Percentiles rank a stretch among this genome's conserved stretches.
phyloP scores from a whole-genome alignment of 30 jellyfish, hydroid and myxozoan species.

The Aurelia sp. region DNA sequence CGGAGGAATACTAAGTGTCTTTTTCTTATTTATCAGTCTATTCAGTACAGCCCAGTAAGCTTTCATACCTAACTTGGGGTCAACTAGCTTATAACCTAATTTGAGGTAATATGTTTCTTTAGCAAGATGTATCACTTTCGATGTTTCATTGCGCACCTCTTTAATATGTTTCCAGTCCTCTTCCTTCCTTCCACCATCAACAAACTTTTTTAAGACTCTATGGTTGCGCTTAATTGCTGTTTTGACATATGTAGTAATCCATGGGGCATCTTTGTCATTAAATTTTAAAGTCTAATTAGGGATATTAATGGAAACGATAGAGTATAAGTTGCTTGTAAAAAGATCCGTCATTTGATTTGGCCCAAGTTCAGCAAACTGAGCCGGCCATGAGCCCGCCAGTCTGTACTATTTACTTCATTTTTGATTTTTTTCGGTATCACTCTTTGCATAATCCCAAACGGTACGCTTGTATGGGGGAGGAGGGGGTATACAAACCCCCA shows the following conservation, averaged over 20 bases:
- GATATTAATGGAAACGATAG: slow-evolving; percentile 15
- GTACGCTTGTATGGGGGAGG: slow-evolving; percentile 66
- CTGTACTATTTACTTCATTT: background rate
- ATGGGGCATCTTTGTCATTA: no score
- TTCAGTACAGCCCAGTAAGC: slow-evolving; percentile 37
- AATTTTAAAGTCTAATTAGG: no score
- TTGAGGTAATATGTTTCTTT: slow-evolving; percentile 1
- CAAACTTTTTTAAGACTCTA: no score
- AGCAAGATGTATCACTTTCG: no score
- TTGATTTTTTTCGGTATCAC: background rate
- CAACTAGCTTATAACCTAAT: slow-evolving; percentile 23
- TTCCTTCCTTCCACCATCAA: no score
- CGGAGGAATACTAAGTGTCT: background rate
- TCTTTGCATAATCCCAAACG: slow-evolving; percentile 42
- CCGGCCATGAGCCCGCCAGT: no score
- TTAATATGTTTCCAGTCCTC: no score
- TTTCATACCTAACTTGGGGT: slow-evolving; percentile 26
- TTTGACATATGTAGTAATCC: no score
- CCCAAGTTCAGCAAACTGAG: slow-evolving; percentile 15
- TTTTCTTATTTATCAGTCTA: slow-evolving; percentile 4
- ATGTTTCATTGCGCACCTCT: no score
- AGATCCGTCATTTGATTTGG: slow-evolving; percentile 12
- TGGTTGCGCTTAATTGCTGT: no score
- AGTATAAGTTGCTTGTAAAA: slow-evolving; percentile 6
- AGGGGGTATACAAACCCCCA: no score